phyloP scores from a whole-genome alignment of 2,113 vertebrate species.

The Oxygymnocypris stewartii region DNA sequence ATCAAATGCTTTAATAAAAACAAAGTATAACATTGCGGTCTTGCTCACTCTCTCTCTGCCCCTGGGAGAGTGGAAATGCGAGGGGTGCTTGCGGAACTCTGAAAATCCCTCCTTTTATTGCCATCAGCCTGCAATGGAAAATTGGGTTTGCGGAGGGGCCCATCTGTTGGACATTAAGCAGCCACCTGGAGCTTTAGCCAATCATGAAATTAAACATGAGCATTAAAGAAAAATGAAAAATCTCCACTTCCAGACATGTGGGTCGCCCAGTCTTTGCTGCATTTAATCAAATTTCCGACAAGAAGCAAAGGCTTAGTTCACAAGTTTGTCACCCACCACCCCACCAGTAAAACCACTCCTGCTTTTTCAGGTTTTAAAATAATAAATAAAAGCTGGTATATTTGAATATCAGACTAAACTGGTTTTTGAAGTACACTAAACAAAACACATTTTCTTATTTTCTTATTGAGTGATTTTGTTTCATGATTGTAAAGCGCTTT shows the following conservation, averaged over 20 bases:
- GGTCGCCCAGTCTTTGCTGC: conserved; percentile 60
- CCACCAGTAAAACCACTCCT: conserved; percentile 17
- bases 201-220: conserved; percentile 80
- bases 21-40: conserved; percentile 81
- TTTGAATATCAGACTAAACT: background rate
- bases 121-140: conserved; percentile 76
- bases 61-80: conserved; percentile 71
- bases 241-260: conserved; percentile 57
- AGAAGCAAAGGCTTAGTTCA: conserved; percentile 67
- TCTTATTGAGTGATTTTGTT: background rate
- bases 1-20: conserved; percentile 80
- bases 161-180: conserved; percentile 80
- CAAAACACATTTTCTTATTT: background rate
- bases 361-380: conserved; percentile 47
- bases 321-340: conserved; percentile 55
- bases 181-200: conserved; percentile 77
- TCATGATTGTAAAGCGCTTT: no score
- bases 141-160: conserved; percentile 69
- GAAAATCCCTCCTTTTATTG: conserved; percentile 81
- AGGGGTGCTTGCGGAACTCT: conserved; percentile 80
- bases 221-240: conserved; percentile 72
- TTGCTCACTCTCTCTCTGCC: conserved; percentile 72
- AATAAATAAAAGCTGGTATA: background rate
- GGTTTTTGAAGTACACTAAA: background rate
- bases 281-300: conserved; percentile 75